Conservation (phyloP, 2,888 invertebrate genomes). For the Sialis lutaria region DNA sequence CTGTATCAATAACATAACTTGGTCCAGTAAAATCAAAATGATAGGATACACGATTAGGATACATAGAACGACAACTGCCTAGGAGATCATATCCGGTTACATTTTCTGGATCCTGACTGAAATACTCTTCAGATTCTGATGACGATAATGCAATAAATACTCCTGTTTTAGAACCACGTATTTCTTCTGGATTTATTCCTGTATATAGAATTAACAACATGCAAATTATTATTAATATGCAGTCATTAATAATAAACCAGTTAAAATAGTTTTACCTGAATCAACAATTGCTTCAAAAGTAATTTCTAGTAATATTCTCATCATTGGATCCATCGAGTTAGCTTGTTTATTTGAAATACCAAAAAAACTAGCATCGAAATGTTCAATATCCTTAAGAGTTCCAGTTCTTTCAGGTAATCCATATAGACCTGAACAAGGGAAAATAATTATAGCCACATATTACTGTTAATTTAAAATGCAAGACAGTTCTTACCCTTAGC, state of each 20-base stretch:
- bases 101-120: background rate
- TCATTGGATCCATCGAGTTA: slow-evolving; percentile 62
- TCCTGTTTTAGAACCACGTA: slow-evolving; percentile 51
- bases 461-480: too few relatives aligned
- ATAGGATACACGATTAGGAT: slow-evolving; percentile 83
- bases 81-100: background rate
- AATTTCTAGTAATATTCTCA: slow-evolving; percentile 57
- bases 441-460: too few relatives aligned
- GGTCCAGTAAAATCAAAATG: slow-evolving; percentile 78
- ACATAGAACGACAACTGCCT: slow-evolving; percentile 76
- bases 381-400: slow-evolving; percentile 24
- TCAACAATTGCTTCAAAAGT: slow-evolving; percentile 66
- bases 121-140: slow-evolving; percentile 46
- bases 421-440: too few relatives aligned
- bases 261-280: slow-evolving; percentile 28
- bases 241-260: slow-evolving; percentile 12
- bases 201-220: too few relatives aligned
- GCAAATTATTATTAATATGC: too few relatives aligned
- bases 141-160: slow-evolving; percentile 57
- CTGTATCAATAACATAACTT: slow-evolving; percentile 77
- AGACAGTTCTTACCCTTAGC: slow-evolving; percentile 24
- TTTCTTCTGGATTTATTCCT: slow-evolving; percentile 37
- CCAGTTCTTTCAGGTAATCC: slow-evolving; percentile 24
- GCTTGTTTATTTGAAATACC: slow-evolving; percentile 26
- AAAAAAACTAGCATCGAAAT: slow-evolving; percentile 30